A percentile compares a stretch with the other conserved stretches of the same genome.
Conservation (phyloP, 2,797 vertebrate genomes). For the Sebastes itinus region DNA sequence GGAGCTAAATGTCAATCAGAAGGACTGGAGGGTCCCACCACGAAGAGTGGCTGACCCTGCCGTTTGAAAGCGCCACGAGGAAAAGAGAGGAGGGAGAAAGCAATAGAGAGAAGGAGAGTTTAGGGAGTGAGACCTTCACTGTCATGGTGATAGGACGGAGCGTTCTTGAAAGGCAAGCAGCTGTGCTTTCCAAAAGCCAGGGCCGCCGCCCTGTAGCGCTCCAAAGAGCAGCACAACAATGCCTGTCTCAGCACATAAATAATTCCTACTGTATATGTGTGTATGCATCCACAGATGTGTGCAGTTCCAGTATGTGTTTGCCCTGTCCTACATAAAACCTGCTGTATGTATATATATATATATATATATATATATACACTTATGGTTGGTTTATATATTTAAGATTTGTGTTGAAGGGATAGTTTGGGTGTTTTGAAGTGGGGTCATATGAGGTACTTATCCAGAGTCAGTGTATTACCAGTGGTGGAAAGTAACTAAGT, state of each 20-base stretch:
- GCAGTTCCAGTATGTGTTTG: slow-evolving; percentile 7
- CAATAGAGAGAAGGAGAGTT: slow-evolving; percentile 8
- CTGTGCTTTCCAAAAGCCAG: slow-evolving; percentile 61
- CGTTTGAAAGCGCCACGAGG: slow-evolving; percentile 44
- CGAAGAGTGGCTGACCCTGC: slow-evolving; percentile 30
- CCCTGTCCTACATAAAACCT: slow-evolving; percentile 16
- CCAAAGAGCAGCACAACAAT: slow-evolving; percentile 75
- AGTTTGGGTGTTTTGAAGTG: neutral
- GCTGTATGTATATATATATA: neutral
- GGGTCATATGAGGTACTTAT: neutral
- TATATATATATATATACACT: no score
- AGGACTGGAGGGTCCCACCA: slow-evolving; percentile 36
- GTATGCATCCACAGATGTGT: slow-evolving; percentile 32
- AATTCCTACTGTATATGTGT: slow-evolving; percentile 49
- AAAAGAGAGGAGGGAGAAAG: slow-evolving; percentile 8
- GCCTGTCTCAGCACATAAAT: slow-evolving; percentile 76
- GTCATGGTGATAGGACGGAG: slow-evolving; percentile 54
- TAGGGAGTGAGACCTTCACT: slow-evolving; percentile 55
- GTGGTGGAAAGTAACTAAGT: no score
- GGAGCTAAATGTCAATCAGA: slow-evolving; percentile 73
- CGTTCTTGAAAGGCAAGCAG: slow-evolving; percentile 67
- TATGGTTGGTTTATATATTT: neutral
- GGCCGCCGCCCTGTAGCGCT: slow-evolving; percentile 55
- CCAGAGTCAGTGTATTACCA: neutral
- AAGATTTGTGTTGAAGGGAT: neutral